These are phyloP conservation scores for Lepus europaeus DNA, from an alignment of 2,113 vertebrate genomes.

Conservation along the genomic window DNA sequence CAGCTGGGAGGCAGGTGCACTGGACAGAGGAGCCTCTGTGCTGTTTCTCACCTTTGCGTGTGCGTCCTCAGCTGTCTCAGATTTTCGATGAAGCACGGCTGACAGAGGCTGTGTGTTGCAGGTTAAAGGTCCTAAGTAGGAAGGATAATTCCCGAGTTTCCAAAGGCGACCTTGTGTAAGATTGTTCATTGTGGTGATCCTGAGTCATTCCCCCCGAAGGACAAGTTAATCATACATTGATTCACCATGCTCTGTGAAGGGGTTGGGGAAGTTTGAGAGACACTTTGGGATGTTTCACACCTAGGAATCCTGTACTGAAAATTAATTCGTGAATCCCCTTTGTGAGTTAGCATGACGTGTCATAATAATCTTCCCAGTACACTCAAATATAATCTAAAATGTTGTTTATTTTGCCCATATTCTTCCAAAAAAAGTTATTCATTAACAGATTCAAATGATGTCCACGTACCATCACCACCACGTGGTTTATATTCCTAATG, in stretches of 20 bases:
- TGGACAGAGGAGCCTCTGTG: background rate
- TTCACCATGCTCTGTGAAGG: constrained; percentile 58
- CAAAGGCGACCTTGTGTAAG: constrained; percentile 26
- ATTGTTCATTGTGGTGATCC: constrained; percentile 45
- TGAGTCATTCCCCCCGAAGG: constrained; percentile 63
- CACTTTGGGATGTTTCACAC: background rate
- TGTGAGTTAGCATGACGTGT: background rate
- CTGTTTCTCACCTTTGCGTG: background rate
- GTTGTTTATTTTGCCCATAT: constrained; percentile 9
- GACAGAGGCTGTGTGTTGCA: background rate
- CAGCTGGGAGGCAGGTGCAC: background rate
- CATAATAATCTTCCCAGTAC: background rate
- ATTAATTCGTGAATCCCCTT: background rate
- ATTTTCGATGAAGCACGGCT: no score
- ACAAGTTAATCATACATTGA: constrained; percentile 61
- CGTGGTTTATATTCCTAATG: background rate
- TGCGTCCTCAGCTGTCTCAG: no score
- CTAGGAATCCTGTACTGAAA: constrained; percentile 39
- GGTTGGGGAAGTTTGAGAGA: constrained; percentile 54
- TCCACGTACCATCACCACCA: background rate
- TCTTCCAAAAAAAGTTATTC: background rate
- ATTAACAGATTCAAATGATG: constrained; percentile 9
- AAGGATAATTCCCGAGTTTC: background rate
- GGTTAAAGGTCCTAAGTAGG: background rate
- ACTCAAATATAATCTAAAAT: background rate